Base-by-base conservation (phyloP, 2,113 vertebrate genomes). In the Peromyscus polionotus region DNA sequence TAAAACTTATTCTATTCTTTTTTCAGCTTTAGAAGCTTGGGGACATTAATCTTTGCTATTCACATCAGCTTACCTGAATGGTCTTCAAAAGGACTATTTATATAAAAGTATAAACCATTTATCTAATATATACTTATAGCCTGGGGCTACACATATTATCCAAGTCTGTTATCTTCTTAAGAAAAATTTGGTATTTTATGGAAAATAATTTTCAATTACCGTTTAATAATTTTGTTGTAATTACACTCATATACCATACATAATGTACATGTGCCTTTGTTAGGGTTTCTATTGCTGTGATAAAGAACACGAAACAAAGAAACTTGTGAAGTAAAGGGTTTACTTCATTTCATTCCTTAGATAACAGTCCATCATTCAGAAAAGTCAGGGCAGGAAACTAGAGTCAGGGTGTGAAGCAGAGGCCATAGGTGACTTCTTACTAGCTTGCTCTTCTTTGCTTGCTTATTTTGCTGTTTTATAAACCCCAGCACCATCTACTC, bases 71-170 rank as follows among this genome's bases (percentile, higher is more conserved):
- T 86, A 86, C 61, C 28, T 68, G 63, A 36, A 68, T 86, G 61
- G 42, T 31, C 42, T 86, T 86, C 84, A 86, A 86, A 86, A 48
- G 61, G 48, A 48, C 63, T 86, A 68, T 45, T 86, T 48, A 68
- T 86, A 85, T 85, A 85, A 85, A 84, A 45, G 59, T 31, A 65
- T 65, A 65, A 85, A 65, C 59, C 81, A 85, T 31, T 85, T 84
- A 42, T 85, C 39, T 85, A 39, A 85, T 65, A 65, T 11, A 85
- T 17, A 85, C 59, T 68, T 48, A 51, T 22, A 68, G 11, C 5
- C 42, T 86, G 33, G 28, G 31, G 20, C 31, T 42, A 86, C 31
- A 42, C 28, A 36, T 86, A 20, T 86, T 51, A 48, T 48, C 26
- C 9, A 45, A 48, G 42, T 68, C 17, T 86, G 26, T 86, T 68